Evolutionary conservation across 35 echinoderm and acorn worm species (phyloP), one percentile per base, ranked within the genome.

Genomic region (Diadema setosum): DNA sequence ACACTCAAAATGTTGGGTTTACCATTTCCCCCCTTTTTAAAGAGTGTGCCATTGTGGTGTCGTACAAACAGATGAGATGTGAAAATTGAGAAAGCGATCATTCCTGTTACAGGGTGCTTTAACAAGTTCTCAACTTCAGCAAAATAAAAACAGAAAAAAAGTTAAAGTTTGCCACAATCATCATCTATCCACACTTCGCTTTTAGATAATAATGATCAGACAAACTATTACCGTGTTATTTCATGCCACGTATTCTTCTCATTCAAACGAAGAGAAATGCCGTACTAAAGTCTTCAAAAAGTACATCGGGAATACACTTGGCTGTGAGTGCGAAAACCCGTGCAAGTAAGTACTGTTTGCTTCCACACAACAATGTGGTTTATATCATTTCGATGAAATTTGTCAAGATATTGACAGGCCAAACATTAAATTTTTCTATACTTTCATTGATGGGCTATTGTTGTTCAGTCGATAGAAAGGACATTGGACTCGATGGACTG

Each of bases 341-440:
- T 93, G 91, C 46, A 64, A 31, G 91, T 93, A 32, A 88, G 41
- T 80, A 81, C 5, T 12, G 3, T 17, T 88, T 21, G n/a, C n/a
- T n/a, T n/a, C n/a, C n/a, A n/a, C n/a, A n/a, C n/a, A n/a, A n/a
- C n/a, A n/a, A n/a, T 26, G 4, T 27, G 23, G 36, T 65, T 65
- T 65, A 65, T 11, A 65, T 5, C 16, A 12, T 33, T 12, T 31
- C 6, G 12, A 30, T 11, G 29, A 55, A 21, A 55, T 55, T 21
- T 0, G 1, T 55, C 14, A 16, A 55, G 49, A 55, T 21, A 55
- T 16, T 16, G 49, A 21, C 14, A 12, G 21, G 1, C 49, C 0
- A 55, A 55, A 12, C 49, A 55, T 55, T 55, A n/a, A n/a, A n/a
- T n/a, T n/a, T n/a, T n/a, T n/a, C n/a, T n/a, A n/a, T n/a, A n/a